Evolutionary conservation across 2,888 invertebrate genomes (phyloP).

Genomic region (Beris chalybata): DNA sequence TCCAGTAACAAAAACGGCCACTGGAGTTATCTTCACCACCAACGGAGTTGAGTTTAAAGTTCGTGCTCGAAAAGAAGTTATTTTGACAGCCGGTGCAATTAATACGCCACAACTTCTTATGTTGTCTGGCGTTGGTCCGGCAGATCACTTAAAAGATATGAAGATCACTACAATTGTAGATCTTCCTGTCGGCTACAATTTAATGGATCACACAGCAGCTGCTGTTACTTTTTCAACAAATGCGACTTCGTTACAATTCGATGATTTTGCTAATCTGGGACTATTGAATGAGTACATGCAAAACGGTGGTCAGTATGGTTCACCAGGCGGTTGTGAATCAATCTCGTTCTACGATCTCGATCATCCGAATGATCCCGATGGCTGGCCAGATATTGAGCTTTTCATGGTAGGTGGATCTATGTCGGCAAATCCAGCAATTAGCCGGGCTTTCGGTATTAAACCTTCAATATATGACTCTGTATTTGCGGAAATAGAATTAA

Average conservation of each 20-base stretch:
- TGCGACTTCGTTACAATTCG: slow-evolving; percentile 51
- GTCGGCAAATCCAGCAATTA: slow-evolving; percentile 46
- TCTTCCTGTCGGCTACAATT: slow-evolving; percentile 67
- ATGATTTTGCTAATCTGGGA: slow-evolving; percentile 41
- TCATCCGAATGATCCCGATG: slow-evolving; percentile 52
- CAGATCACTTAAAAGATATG: slow-evolving; percentile 60
- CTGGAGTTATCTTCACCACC: slow-evolving; percentile 67
- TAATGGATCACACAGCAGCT: slow-evolving; percentile 69
- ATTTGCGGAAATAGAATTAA: slow-evolving; percentile 46
- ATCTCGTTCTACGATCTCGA: slow-evolving; percentile 62
- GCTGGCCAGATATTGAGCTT: slow-evolving; percentile 67
- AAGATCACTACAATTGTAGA: slow-evolving; percentile 62
- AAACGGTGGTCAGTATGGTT: slow-evolving; percentile 51
- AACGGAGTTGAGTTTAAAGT: slow-evolving; percentile 60
- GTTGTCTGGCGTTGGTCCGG: slow-evolving; percentile 76
- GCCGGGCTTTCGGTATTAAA: slow-evolving; percentile 51
- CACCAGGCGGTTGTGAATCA: slow-evolving; percentile 61
- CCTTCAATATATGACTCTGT: slow-evolving; percentile 50
- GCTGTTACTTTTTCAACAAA: slow-evolving; percentile 64
- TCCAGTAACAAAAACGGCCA: slow-evolving; percentile 61
- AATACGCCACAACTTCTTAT: slow-evolving; percentile 78
- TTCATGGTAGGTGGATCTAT: slow-evolving; percentile 60
- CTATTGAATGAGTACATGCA: slow-evolving; percentile 33
- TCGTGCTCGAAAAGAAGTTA: slow-evolving; percentile 69
- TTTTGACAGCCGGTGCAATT: slow-evolving; percentile 74